phyloP scores from a whole-genome alignment of 1,140 invertebrate species.

The Heliothis subflexa region DNA sequence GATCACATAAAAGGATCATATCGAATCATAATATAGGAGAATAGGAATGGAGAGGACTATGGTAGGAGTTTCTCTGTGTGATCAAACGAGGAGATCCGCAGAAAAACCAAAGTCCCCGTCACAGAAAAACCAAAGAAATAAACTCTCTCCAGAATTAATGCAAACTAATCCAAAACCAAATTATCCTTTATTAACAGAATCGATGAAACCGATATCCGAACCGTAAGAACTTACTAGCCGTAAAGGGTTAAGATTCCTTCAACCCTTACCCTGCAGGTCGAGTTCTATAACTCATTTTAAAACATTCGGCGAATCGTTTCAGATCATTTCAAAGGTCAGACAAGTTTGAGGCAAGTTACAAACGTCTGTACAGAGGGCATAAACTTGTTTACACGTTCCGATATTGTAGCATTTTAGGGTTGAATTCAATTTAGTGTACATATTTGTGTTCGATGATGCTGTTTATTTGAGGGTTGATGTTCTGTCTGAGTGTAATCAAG shows the following conservation, averaged over 20 bases:
- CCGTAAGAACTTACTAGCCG: background rate
- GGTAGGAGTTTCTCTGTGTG: too few species aligned
- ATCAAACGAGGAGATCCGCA: too few species aligned
- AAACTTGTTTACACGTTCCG: constrained; percentile 45
- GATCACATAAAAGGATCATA: too few species aligned
- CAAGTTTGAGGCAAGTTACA: constrained; percentile 22
- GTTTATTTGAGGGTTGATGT: constrained; percentile 31
- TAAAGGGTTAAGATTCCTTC: constrained; percentile 13
- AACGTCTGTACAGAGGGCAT: constrained; percentile 32
- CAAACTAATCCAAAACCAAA: too few species aligned
- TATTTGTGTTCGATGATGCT: constrained; percentile 40
- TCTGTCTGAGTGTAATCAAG: background rate
- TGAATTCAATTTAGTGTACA: constrained; percentile 43
- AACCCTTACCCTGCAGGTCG: background rate
- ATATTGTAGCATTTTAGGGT: constrained; percentile 42
- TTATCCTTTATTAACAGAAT: background rate
- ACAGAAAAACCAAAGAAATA: too few species aligned
- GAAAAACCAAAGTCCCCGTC: too few species aligned
- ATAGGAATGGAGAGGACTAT: too few species aligned
- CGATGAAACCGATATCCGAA: background rate
- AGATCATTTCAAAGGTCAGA: constrained; percentile 44
- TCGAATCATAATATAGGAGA: too few species aligned
- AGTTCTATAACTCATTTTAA: constrained; percentile 35
- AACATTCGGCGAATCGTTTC: constrained; percentile 1
- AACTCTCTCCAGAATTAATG: too few species aligned